phyloP scores from a whole-genome alignment of 2,888 invertebrate genomes.

The Metellina segmentata region DNA sequence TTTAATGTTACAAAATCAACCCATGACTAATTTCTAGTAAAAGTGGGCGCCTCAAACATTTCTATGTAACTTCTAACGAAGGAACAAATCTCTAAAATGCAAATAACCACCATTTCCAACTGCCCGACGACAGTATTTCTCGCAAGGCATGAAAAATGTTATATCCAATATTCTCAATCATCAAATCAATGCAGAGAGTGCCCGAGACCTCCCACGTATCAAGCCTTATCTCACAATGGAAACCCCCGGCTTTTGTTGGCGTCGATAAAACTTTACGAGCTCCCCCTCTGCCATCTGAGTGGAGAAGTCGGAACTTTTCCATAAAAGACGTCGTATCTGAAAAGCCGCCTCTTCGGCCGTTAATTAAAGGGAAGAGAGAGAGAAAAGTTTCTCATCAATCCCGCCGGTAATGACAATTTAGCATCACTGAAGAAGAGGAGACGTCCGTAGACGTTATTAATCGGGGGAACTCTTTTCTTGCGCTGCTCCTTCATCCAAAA shows the following conservation, averaged over 20 bases:
- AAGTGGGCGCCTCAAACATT: too few relatives aligned
- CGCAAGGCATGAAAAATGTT: too few relatives aligned
- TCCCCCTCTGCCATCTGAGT: background rate
- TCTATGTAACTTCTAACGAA: too few relatives aligned
- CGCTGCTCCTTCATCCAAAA: conserved; percentile 28
- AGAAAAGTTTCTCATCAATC: conserved; percentile 13
- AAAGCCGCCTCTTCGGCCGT: background rate
- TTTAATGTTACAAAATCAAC: too few relatives aligned
- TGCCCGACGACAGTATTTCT: too few relatives aligned
- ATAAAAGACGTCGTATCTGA: background rate
- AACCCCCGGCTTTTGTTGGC: conserved; percentile 1
- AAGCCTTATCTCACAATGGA: background rate
- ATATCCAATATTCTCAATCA: background rate
- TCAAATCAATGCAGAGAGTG: too few relatives aligned
- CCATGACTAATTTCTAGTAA: too few relatives aligned
- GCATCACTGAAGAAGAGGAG: conserved; percentile 1
- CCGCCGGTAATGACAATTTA: conserved; percentile 40
- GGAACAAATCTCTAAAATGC: too few relatives aligned
- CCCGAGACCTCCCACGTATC: background rate
- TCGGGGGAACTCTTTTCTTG: conserved; percentile 42
- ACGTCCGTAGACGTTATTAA: conserved; percentile 37
- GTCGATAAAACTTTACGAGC: conserved; percentile 16
- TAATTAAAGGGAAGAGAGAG: conserved; percentile 41
- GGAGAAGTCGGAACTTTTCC: background rate
- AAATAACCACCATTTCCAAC: too few relatives aligned